Conservation (phyloP, 2,888 invertebrate species). For the Aelia acuminata region DNA sequence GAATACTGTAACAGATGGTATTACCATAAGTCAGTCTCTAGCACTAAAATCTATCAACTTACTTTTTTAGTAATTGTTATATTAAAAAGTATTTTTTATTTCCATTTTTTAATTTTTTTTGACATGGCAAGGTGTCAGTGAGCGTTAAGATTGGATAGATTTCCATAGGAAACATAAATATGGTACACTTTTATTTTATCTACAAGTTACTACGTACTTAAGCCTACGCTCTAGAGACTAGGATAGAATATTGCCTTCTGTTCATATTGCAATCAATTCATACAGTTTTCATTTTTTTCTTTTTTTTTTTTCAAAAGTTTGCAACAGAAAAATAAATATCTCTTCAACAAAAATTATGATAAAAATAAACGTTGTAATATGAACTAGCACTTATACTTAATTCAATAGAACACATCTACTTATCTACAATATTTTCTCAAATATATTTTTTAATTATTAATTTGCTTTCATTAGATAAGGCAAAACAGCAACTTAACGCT, state of each 20-base stretch:
- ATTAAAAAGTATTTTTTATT: constrained; percentile 31
- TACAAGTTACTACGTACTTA: constrained; percentile 58
- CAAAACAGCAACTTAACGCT: constrained; percentile 63
- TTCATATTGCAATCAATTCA: constrained; percentile 65
- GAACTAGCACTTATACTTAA: constrained; percentile 46
- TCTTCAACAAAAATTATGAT: constrained; percentile 45
- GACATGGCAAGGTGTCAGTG: constrained; percentile 60
- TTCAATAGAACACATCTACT: constrained; percentile 51
- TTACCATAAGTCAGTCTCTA: constrained; percentile 59
- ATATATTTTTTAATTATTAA: constrained; percentile 58
- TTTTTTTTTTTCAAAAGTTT: constrained; percentile 49
- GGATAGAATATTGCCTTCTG: constrained; percentile 64
- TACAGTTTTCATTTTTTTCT: constrained; percentile 49
- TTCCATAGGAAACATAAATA: constrained; percentile 65
- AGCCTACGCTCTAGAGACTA: constrained; percentile 62
- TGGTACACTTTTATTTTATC: constrained; percentile 26
- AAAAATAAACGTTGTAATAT: constrained; percentile 50
- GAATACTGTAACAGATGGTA: constrained; percentile 55
- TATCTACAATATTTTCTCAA: constrained; percentile 54
- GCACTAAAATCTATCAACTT: constrained; percentile 52
- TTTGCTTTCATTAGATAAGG: constrained; percentile 62
- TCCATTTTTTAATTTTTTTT: constrained; percentile 16
- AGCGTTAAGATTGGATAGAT: constrained; percentile 63
- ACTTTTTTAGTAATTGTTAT: constrained; percentile 49
- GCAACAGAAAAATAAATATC: constrained; percentile 51